These are phyloP conservation scores for Brevipalpus yothersi DNA, from an alignment of 1,140 invertebrate genomes.

Conservation along the genomic window DNA sequence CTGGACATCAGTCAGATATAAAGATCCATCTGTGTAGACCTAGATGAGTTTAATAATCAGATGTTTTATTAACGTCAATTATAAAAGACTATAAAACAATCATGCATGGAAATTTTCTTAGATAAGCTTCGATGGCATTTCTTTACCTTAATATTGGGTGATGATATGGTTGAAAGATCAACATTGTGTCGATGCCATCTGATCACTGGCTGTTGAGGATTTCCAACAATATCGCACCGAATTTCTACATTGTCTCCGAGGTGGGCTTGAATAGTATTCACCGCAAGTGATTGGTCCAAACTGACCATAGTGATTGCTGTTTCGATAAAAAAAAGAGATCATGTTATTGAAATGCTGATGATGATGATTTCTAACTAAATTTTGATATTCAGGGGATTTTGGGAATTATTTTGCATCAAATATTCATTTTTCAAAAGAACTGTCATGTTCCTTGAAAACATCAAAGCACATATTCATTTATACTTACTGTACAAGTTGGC, in stretches of 20 bases:
- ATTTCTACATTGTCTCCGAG: slow-evolving; percentile 11
- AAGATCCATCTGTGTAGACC: slow-evolving; percentile 41
- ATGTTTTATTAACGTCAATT: no score
- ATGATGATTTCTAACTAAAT: background rate
- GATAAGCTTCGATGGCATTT: background rate
- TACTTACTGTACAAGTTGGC: slow-evolving; percentile 9
- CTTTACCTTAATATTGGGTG: slow-evolving; percentile 7
- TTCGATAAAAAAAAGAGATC: background rate
- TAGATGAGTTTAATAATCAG: slow-evolving; percentile 13
- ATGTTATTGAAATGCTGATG: background rate
- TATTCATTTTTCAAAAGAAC: background rate
- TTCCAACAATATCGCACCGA: slow-evolving; percentile 10
- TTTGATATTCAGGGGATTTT: background rate
- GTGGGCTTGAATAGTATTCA: slow-evolving; percentile 10
- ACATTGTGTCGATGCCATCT: slow-evolving; percentile 9
- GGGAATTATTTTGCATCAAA: background rate
- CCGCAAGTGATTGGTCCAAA: slow-evolving; percentile 7
- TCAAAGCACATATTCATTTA: background rate
- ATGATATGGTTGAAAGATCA: slow-evolving; percentile 1
- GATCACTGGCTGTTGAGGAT: slow-evolving; percentile 9
- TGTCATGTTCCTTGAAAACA: background rate
- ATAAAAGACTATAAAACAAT: no score
- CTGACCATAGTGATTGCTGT: slow-evolving; percentile 9
- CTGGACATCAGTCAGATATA: slow-evolving; percentile 46
- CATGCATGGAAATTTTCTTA: background rate